These are phyloP conservation scores for Chaenocephalus aceratus DNA, from an alignment of 2,113 vertebrate genomes.

Conservation along the genomic window DNA sequence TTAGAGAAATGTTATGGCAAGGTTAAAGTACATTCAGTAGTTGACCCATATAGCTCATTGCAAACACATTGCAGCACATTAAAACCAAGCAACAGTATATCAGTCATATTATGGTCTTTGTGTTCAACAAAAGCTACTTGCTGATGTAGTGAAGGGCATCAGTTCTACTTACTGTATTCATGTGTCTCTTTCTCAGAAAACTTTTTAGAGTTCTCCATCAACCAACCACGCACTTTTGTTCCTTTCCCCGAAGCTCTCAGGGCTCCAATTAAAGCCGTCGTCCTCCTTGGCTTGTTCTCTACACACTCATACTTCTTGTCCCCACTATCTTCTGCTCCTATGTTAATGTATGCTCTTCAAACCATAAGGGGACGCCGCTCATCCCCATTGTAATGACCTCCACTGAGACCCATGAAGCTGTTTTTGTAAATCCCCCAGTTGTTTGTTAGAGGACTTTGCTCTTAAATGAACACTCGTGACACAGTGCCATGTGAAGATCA, in stretches of 20 bases:
- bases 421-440: conserved; percentile 65
- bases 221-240: conserved; percentile 33
- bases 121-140: neutral
- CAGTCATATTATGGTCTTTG: conserved; percentile 10
- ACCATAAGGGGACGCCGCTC: conserved; percentile 41
- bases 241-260: conserved; percentile 28
- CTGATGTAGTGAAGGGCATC: neutral
- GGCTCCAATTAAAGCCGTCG: conserved; percentile 46
- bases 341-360: conserved; percentile 37
- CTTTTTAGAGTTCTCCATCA: conserved; percentile 43
- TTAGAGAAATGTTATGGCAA: neutral
- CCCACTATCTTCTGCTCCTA: conserved; percentile 21
- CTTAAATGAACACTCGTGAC: conserved; percentile 55
- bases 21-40: neutral
- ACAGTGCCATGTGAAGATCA: conserved; percentile 58
- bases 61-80: neutral
- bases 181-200: conserved; percentile 34
- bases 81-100: neutral
- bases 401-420: conserved; percentile 69
- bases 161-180: neutral
- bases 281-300: conserved; percentile 23
- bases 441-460: conserved; percentile 64
- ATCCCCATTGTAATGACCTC: conserved; percentile 80
- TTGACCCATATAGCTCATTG: neutral
- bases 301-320: conserved; percentile 25